A percentile compares a stretch with the other conserved stretches of the same genome.
phyloP scores from a whole-genome alignment of 1,140 invertebrate genomes.

The Philopotamus ludificatus region DNA sequence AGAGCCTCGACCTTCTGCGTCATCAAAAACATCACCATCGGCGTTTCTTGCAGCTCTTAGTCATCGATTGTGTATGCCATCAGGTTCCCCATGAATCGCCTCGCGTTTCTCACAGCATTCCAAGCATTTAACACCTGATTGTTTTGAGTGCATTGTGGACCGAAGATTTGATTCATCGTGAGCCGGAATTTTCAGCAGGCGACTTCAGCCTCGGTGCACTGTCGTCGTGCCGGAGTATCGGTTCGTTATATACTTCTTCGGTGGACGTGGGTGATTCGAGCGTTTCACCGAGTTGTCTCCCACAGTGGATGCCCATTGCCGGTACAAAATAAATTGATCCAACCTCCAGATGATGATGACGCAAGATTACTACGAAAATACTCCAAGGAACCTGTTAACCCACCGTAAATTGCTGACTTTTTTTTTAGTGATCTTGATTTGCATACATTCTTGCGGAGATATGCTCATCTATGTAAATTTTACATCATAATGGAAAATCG shows the following conservation, averaged over 20 bases:
- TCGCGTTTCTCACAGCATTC: no score
- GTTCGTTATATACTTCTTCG: background rate
- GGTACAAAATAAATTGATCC: conserved; percentile 22
- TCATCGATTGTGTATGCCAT: conserved; percentile 3
- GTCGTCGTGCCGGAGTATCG: background rate
- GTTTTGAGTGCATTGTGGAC: no score
- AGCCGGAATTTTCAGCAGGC: no score
- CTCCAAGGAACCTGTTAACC: conserved; percentile 20
- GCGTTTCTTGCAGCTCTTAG: background rate
- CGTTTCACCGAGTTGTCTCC: conserved; percentile 20
- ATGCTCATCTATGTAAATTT: background rate
- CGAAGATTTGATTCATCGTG: no score
- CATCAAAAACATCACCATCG: background rate
- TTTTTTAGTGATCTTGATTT: background rate
- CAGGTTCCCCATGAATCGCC: background rate
- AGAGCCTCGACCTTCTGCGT: conserved; percentile 16
- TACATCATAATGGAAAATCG: background rate
- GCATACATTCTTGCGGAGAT: background rate
- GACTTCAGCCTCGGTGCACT: no score
- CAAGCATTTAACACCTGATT: background rate
- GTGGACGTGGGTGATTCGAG: background rate
- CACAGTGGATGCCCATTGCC: conserved; percentile 16
- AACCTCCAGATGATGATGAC: conserved; percentile 13
- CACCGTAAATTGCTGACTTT: conserved; percentile 2
- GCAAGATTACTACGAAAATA: conserved; percentile 22